Percentiles rank a stretch among this genome's conserved stretches.
These are phyloP conservation scores for Dromas ardeola DNA, from an alignment of 2,113 vertebrate genomes.

Conservation along the genomic window DNA sequence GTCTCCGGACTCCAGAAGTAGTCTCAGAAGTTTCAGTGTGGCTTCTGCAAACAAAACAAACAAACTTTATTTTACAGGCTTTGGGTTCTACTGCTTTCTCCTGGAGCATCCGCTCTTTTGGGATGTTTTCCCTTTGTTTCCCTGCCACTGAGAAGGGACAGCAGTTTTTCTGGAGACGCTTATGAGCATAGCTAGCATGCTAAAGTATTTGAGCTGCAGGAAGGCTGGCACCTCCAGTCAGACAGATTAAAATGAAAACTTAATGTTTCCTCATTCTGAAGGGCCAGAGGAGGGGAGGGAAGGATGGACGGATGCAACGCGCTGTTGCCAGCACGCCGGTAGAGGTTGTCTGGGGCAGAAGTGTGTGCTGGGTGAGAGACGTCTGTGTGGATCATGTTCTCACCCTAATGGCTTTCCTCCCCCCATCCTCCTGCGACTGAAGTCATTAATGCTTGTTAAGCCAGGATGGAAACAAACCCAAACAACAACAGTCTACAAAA, in stretches of 20 bases:
- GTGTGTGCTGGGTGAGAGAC: not conserved
- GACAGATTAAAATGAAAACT: not conserved
- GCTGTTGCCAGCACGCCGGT: not conserved
- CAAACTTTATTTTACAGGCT: not conserved
- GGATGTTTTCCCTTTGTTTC: not conserved
- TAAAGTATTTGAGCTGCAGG: not conserved
- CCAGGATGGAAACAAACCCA: constrained; percentile 68
- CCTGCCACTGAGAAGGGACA: not conserved
- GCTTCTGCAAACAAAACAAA: not conserved
- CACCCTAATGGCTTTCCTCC: not conserved
- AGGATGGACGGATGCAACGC: rapidly evolving
- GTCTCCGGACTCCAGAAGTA: not conserved
- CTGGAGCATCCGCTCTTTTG: not conserved
- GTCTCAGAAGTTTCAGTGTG: not conserved
- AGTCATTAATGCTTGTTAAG: constrained; percentile 39
- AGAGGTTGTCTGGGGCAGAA: not conserved
- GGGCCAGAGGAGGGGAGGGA: not conserved
- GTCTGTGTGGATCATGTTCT: not conserved
- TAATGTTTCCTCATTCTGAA: not conserved
- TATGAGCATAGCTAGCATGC: not conserved
- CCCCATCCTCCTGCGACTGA: not conserved
- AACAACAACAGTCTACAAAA: constrained; percentile 58
- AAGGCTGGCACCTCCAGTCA: not conserved
- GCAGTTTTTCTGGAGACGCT: not conserved
- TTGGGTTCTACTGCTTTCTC: not conserved